Conservation (phyloP, 1,140 invertebrate species). For the Eumaeus atala region DNA sequence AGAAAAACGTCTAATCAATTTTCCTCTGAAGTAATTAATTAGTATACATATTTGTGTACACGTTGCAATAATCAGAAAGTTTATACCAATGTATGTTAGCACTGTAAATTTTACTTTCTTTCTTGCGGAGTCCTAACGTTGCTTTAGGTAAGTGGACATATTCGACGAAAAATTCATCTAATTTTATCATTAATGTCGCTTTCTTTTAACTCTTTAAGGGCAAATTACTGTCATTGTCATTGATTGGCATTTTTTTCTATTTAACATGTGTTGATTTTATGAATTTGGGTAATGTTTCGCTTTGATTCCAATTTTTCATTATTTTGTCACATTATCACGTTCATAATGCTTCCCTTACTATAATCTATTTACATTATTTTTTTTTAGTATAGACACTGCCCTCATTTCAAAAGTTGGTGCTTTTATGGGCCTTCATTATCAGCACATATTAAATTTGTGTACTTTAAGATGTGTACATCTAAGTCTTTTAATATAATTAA, state of each 20-base stretch:
- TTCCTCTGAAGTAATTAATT: not conserved
- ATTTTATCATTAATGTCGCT: conserved; percentile 52
- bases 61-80: conserved; percentile 41
- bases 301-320: conserved; percentile 59
- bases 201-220: conserved; percentile 33
- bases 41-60: not conserved
- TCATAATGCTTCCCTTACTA: conserved; percentile 43
- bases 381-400: conserved; percentile 5
- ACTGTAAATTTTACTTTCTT: conserved; percentile 73
- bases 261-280: conserved; percentile 42
- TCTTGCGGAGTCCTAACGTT: conserved; percentile 74
- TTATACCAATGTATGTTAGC: conserved; percentile 55
- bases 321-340: conserved; percentile 43
- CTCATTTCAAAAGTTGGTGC: conserved; percentile 3
- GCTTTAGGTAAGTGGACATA: conserved; percentile 69
- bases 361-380: conserved; percentile 14
- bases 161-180: conserved; percentile 43
- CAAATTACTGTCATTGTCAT: conserved; percentile 34
- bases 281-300: conserved; percentile 71
- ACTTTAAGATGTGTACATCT: not conserved
- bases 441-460: too few species aligned
- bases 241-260: conserved; percentile 45
- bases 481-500: not conserved
- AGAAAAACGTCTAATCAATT: not conserved
- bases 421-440: conserved; percentile 2